Percentiles rank a stretch among this genome's conserved stretches.
Conservation (phyloP, 2,888 invertebrate genomes). For the Gonocerus acuteangulatus region DNA sequence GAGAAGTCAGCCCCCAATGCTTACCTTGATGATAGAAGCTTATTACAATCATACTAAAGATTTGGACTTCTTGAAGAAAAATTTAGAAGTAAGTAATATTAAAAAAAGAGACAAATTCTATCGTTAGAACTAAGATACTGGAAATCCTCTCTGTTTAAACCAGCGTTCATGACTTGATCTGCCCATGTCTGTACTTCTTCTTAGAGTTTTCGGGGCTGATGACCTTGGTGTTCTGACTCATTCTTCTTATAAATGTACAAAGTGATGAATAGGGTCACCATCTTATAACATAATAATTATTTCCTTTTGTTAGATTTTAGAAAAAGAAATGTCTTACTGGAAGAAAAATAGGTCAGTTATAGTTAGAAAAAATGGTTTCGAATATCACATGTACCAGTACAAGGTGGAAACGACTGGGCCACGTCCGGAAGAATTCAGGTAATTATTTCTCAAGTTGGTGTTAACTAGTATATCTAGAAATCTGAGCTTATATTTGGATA, state of each 20-base stretch:
- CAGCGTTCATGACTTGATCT: no score
- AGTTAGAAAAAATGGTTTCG: constrained; percentile 45
- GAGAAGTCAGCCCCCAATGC: constrained; percentile 62
- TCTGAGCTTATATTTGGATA: no score
- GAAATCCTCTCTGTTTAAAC: no score
- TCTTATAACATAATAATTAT: not conserved
- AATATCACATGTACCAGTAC: constrained; percentile 54
- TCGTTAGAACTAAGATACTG: not conserved
- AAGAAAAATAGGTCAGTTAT: constrained; percentile 49
- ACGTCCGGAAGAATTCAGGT: constrained; percentile 61
- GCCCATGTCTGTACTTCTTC: no score
- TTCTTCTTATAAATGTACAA: no score
- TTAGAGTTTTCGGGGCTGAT: no score
- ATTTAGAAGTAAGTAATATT: constrained; percentile 45
- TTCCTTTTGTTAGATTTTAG: constrained; percentile 43
- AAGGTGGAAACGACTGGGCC: constrained; percentile 55
- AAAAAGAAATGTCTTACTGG: constrained; percentile 61
- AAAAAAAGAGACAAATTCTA: not conserved
- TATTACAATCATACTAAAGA: constrained; percentile 61
- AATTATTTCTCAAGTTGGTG: no score
- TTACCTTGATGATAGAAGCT: constrained; percentile 63
- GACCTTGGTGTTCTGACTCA: no score
- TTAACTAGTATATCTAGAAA: no score
- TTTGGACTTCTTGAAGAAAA: constrained; percentile 52
- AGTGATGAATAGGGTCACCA: not conserved